phyloP scores from a whole-genome alignment of 1,140 invertebrate genomes.

The Heliconius congener region DNA sequence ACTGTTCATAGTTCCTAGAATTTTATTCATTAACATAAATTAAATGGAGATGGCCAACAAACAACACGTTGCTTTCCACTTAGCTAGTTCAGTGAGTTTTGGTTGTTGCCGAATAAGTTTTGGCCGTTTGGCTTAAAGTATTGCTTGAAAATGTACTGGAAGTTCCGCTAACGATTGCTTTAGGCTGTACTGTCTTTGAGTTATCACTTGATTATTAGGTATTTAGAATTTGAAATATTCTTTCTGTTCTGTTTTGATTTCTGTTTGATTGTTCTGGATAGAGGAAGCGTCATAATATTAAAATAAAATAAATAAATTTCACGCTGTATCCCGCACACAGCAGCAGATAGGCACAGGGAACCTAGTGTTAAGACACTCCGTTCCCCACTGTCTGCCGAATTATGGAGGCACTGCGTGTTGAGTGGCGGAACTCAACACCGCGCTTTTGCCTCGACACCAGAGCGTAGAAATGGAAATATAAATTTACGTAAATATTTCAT shows the following conservation, averaged over 20 bases:
- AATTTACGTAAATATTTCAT: too few species aligned
- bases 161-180: conserved; percentile 33
- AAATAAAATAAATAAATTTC: too few species aligned
- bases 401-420: too few species aligned
- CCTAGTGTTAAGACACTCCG: too few species aligned
- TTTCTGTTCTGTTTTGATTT: neutral
- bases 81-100: conserved; percentile 36
- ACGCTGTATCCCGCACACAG: too few species aligned
- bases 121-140: conserved; percentile 29
- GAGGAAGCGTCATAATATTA: too few species aligned
- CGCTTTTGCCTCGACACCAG: too few species aligned
- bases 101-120: conserved; percentile 42
- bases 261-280: too few species aligned
- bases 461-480: too few species aligned
- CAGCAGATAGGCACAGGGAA: too few species aligned
- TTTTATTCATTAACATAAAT: conserved; percentile 41
- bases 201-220: conserved; percentile 21
- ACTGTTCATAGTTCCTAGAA: conserved; percentile 16
- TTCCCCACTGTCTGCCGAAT: too few species aligned
- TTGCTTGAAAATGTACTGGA: conserved; percentile 34
- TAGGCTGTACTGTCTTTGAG: neutral
- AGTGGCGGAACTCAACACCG: too few species aligned
- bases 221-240: neutral
- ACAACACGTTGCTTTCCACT: conserved; percentile 45
- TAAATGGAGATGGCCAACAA: conserved; percentile 41